Evolutionary conservation across 2,113 vertebrate species (phyloP), one percentile per base, ranked within the genome.

Genomic region (Lipophrys pholis): DNA sequence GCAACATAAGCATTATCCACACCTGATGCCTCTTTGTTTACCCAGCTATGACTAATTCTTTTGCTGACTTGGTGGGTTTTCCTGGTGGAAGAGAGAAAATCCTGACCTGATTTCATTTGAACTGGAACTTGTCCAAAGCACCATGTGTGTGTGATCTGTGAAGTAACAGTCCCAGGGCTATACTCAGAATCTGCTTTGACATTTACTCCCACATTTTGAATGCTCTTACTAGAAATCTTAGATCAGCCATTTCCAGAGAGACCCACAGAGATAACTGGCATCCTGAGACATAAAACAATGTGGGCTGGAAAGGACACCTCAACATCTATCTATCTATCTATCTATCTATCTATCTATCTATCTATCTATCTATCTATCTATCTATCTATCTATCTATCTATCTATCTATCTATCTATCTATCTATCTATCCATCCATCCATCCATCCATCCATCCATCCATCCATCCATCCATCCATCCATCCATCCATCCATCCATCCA

Each of bases 131-230:
- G 61, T 81, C 87, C 86, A 88, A 79, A 59, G 55, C 43, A 12
- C 73, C 58, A 65, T 81, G 76, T 30, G 21, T 30, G 21, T 30
- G 21, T n/a, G 21, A 30, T 84, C 65, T 74, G 67, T 85, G 88
- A 84, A 78, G 86, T 88, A 87, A 91, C 67, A 77, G 49, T 46
- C 76, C 35, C 7, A 5, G 30, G 50, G 64, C 76, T 79, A 11
- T 90, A 89, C 90, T 76, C 42, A 61, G 87, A 92, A 92, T 78
- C 82, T 60, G 61, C 59, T 78, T 45, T 77, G 77, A 79, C 76
- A 77, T 84, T 77, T 83, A 63, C 67, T 53, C 49, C 48, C 9
- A 17, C 54, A 15, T 67, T 83, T 64, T 3, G 9, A 35, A 46
- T 61, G 49, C 52, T 51, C 35, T 65, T 42, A 65, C 53, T 35